These are phyloP conservation scores for Drepanosiphum platanoidis DNA, from an alignment of 2,888 invertebrate species.

Conservation along the genomic window DNA sequence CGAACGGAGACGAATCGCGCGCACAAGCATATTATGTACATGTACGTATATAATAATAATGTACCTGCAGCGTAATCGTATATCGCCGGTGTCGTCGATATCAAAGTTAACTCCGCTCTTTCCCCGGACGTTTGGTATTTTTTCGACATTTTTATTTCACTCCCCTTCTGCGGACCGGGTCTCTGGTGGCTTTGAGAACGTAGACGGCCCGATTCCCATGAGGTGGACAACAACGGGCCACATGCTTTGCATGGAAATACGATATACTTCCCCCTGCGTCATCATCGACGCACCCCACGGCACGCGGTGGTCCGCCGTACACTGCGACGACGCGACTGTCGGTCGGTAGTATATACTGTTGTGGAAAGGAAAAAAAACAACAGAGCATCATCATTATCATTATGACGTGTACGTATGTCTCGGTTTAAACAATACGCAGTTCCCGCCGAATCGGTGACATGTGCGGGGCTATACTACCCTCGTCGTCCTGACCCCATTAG, in stretches of 20 bases:
- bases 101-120: slow-evolving; percentile 16
- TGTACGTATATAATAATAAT: no score
- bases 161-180: slow-evolving; percentile 3
- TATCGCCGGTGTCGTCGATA: background rate
- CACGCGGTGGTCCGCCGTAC: slow-evolving; percentile 37
- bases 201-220: slow-evolving; percentile 57
- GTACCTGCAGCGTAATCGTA: no score
- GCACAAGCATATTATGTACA: no score
- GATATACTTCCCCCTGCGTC: slow-evolving; percentile 59
- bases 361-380: slow-evolving; percentile 45
- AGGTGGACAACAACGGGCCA: slow-evolving; percentile 62
- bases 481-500: slow-evolving; percentile 31
- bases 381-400: slow-evolving; percentile 62
- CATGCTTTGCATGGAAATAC: slow-evolving; percentile 61
- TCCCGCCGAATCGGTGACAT: slow-evolving; percentile 49
- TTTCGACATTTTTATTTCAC: slow-evolving; percentile 58
- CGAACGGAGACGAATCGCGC: background rate
- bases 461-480: slow-evolving; percentile 48
- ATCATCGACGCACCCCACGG: slow-evolving; percentile 50
- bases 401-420: slow-evolving; percentile 54
- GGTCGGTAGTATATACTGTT: slow-evolving; percentile 49
- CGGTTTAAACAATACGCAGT: slow-evolving; percentile 50
- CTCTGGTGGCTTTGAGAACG: slow-evolving; percentile 58
- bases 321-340: no score
- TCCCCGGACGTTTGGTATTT: slow-evolving; percentile 34